Base-by-base conservation (phyloP, 2,113 vertebrate genomes). In the Phainopepla nitens region DNA sequence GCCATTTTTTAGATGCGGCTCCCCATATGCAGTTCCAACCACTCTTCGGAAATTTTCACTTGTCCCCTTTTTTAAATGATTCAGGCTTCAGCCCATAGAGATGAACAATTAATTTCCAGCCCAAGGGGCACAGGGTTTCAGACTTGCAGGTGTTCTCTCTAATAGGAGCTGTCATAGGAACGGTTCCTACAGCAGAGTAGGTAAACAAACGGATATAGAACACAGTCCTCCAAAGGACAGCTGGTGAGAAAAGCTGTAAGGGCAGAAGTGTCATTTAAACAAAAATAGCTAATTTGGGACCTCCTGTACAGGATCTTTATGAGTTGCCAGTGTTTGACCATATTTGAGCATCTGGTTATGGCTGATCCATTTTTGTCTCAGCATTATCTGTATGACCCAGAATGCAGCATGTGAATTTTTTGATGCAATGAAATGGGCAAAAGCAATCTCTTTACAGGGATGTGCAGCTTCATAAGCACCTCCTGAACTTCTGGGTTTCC, bases 161-260 rank as follows among this genome's bases (percentile, higher is more conserved):
- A 80, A 79, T 6, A 92, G 94, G 94, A 91, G 90, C 94, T 96
- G 89, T 96, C 94, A 95, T 97, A 96, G 97, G 97, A 97, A 97
- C 97, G 5, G 97, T 98, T 98, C 97, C 97, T 97, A 97, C 95
- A 97, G 97, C 97, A 97, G 89, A 98, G 94, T 83, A 97, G 97
- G 96, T 97, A 98, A 97, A 98, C 97, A 98, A 96, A 97, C 94
- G 2, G 82, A 97, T 97, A 97, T 97, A 97, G 97, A 96, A 94
- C 94, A 95, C 54, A 97, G 93, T 87, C 92, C 94, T 94, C 62
- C 50, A 36, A 73, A 84, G 82, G 94, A 97, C 97, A 98, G 97
- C 97, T 98, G 97, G 76, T 1, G 17, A 94, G 93, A 80, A 96
- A 93, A 96, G 95, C 95, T 92, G 82, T 51, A 84, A 89, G 93